Conservation (phyloP, 2,888 invertebrate species). For the Lydus trimaculatus region DNA sequence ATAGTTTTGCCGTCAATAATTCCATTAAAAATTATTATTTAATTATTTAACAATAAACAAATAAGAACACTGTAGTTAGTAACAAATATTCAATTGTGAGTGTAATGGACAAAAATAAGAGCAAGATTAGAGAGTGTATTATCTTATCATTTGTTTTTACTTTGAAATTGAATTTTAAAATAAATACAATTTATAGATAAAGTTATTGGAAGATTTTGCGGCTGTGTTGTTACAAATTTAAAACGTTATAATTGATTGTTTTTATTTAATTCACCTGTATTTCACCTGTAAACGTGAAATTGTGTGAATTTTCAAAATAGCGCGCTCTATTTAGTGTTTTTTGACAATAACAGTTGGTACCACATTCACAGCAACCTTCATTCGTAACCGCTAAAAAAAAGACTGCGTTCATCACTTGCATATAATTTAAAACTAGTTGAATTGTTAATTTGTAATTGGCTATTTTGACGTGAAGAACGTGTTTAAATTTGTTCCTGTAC, state of each 20-base stretch:
- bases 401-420: no score
- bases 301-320: not conserved
- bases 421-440: no score
- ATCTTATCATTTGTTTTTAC: not conserved
- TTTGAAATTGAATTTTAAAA: not conserved
- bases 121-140: not conserved
- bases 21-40: no score
- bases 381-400: no score
- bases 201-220: not conserved
- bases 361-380: no score
- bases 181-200: not conserved
- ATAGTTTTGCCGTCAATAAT: conserved; percentile 66
- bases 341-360: not conserved
- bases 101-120: not conserved
- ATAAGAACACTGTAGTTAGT: not conserved
- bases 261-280: not conserved
- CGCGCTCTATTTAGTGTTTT: not conserved
- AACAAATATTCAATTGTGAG: not conserved
- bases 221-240: not conserved
- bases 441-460: no score
- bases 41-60: not conserved
- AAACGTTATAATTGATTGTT: not conserved
- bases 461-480: no score
- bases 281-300: no score
- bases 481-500: no score